These are phyloP conservation scores for Stomorhina lunata DNA, from an alignment of 2,888 invertebrate species.

Conservation along the genomic window DNA sequence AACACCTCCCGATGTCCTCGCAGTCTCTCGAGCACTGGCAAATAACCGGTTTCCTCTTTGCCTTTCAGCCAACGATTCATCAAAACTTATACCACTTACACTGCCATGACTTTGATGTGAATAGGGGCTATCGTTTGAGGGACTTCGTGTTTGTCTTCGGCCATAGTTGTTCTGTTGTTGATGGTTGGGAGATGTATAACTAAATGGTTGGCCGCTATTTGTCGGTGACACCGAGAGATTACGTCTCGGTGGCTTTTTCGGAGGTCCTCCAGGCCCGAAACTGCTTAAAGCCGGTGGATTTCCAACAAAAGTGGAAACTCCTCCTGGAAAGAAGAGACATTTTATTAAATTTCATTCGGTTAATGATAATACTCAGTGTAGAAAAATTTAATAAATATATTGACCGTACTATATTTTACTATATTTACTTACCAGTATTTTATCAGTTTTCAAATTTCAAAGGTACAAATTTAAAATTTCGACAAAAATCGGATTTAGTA, in stretches of 20 bases:
- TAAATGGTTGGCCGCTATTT: constrained; percentile 81
- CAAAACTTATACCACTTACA: constrained; percentile 72
- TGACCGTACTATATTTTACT: too few species aligned
- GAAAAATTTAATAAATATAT: too few species aligned
- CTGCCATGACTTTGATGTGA: constrained; percentile 76
- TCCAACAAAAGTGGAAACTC: constrained; percentile 66
- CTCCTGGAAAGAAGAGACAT: constrained; percentile 62
- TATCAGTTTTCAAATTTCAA: too few species aligned
- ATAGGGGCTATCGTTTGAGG: constrained; percentile 73
- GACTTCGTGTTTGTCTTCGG: constrained; percentile 65
- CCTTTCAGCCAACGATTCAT: constrained; percentile 70
- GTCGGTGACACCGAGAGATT: constrained; percentile 93
- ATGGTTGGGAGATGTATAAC: constrained; percentile 73
- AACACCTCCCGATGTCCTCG: constrained; percentile 71
- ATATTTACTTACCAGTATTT: too few species aligned
- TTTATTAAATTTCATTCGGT: constrained; percentile 2
- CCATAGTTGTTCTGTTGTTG: constrained; percentile 65
- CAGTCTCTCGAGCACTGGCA: constrained; percentile 74
- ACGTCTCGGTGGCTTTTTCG: constrained; percentile 93
- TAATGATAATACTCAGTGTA: background rate
- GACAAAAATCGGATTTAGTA: too few species aligned
- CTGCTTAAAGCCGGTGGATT: constrained; percentile 71
- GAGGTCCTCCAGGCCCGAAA: constrained; percentile 84
- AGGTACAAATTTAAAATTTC: too few species aligned
- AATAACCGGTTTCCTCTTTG: constrained; percentile 72